Conservation (phyloP, 2,113 vertebrate genomes). For the Lepus europaeus region DNA sequence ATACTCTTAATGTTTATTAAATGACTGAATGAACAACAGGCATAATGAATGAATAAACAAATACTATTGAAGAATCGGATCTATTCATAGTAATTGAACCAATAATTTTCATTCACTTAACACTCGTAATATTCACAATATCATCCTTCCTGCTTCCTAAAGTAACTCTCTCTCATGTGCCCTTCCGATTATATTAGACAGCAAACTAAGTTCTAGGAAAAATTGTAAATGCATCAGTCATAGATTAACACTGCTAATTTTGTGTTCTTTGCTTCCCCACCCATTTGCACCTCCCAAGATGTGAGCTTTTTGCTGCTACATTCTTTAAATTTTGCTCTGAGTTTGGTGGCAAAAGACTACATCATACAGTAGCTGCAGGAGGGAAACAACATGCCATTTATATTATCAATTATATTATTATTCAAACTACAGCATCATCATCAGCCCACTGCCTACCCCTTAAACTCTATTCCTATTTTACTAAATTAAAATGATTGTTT, state of each 20-base stretch:
- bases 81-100: neutral
- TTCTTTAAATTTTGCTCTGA: slow-evolving; percentile 19
- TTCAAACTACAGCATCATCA: neutral
- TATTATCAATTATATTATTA: neutral
- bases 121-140: slow-evolving; percentile 28
- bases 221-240: neutral
- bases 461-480: neutral
- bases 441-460: neutral
- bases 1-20: neutral
- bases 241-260: neutral
- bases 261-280: neutral
- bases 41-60: neutral
- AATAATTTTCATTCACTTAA: slow-evolving; percentile 33
- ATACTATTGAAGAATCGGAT: neutral
- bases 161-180: neutral
- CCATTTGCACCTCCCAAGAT: neutral
- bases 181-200: neutral
- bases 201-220: neutral
- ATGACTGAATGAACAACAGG: neutral
- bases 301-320: neutral
- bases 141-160: neutral
- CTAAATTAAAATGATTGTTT: neutral
- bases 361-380: neutral
- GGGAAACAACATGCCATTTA: neutral
- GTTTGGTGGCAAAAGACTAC: neutral